phyloP scores from a whole-genome alignment of 2,888 invertebrate species.

The Arrhopalites spinosus region DNA sequence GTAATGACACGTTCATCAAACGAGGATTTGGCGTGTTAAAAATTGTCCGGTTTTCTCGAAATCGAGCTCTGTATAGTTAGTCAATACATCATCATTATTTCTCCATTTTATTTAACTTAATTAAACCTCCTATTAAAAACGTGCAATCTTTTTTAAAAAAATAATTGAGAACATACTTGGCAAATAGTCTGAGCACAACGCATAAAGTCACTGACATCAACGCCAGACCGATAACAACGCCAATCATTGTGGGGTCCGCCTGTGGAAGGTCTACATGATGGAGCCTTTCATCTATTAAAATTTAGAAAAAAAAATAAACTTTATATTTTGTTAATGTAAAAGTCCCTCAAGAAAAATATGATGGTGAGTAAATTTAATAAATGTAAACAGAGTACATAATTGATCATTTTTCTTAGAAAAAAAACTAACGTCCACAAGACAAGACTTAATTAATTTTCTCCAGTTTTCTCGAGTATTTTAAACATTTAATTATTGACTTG shows the following conservation, averaged over 20 bases:
- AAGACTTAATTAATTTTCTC: too few relatives aligned
- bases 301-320: too few relatives aligned
- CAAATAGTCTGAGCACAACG: conserved; percentile 86
- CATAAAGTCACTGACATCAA: conserved; percentile 94
- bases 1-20: conserved; percentile 72
- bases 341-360: background rate
- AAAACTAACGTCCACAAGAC: too few relatives aligned
- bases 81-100: background rate
- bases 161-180: conserved; percentile 78
- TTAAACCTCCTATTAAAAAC: background rate
- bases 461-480: too few relatives aligned
- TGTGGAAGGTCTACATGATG: conserved; percentile 62
- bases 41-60: conserved; percentile 89
- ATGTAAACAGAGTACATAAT: background rate
- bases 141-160: background rate
- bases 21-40: conserved; percentile 94
- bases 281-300: conserved; percentile 48
- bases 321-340: background rate
- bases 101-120: too few relatives aligned
- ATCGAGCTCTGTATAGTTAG: conserved; percentile 72
- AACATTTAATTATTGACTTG: too few relatives aligned
- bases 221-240: conserved; percentile 85
- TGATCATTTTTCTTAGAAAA: too few relatives aligned
- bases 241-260: conserved; percentile 86
- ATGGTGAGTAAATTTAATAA: background rate